These are phyloP conservation scores for Amphipyra berbera DNA, from an alignment of 2,888 invertebrate species.

Conservation along the genomic window DNA sequence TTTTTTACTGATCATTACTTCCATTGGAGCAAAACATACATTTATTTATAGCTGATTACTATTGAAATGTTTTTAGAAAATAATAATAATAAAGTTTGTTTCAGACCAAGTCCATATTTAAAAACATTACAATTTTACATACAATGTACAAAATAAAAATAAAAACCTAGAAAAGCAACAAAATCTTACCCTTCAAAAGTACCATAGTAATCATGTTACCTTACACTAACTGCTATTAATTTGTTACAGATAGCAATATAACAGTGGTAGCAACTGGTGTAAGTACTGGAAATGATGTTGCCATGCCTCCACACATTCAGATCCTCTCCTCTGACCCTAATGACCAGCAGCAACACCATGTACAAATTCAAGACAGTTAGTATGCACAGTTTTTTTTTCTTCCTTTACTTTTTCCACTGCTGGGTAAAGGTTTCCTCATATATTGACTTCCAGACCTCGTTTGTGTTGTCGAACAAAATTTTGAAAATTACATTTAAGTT, in stretches of 20 bases:
- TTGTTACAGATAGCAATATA: constrained; percentile 85
- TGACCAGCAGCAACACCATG: constrained; percentile 84
- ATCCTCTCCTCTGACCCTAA: constrained; percentile 81
- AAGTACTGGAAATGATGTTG: constrained; percentile 77
- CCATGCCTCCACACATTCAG: constrained; percentile 87
- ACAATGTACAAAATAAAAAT: no score
- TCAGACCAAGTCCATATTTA: no score
- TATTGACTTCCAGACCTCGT: neutral
- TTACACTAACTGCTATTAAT: neutral
- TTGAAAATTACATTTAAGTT: neutral
- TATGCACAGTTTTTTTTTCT: constrained; percentile 30
- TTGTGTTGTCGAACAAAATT: neutral
- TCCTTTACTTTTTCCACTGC: neutral
- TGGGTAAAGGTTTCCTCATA: no score
- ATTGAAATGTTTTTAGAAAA: no score
- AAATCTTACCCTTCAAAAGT: no score
- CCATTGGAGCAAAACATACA: no score
- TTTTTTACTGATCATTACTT: no score
- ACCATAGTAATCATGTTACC: no score
- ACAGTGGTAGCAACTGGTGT: constrained; percentile 89
- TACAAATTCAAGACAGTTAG: constrained; percentile 85
- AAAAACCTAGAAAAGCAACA: no score
- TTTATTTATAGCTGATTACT: no score
- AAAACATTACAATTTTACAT: no score
- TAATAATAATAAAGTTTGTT: no score